Conservation (phyloP, 2,888 invertebrate genomes). For the Agonopterix subpropinquella region DNA sequence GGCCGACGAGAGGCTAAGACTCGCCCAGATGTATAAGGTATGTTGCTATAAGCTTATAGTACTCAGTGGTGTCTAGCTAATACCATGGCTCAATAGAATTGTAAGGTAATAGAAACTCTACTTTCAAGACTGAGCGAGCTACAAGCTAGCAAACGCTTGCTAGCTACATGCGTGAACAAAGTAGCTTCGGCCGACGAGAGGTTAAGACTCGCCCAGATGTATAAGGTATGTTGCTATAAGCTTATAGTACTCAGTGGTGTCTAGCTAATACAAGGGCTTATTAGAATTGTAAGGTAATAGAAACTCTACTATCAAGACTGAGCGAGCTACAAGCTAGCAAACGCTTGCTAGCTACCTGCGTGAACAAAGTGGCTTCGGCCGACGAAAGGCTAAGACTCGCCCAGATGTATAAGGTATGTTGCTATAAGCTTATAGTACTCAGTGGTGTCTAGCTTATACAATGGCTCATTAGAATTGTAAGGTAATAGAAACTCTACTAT, state of each 20-base stretch:
- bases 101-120: slow-evolving; percentile 48
- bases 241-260: too few species aligned
- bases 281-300: too few species aligned
- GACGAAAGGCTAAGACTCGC: slow-evolving; percentile 78
- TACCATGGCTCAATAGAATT: too few species aligned
- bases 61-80: too few species aligned
- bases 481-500: slow-evolving; percentile 47
- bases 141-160: slow-evolving; percentile 44
- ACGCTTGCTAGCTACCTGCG: slow-evolving; percentile 67
- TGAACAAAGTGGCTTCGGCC: slow-evolving; percentile 68
- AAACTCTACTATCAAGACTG: slow-evolving; percentile 43
- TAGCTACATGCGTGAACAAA: slow-evolving; percentile 74
- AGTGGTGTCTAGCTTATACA: too few species aligned
- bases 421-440: too few species aligned
- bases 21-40: slow-evolving; percentile 78
- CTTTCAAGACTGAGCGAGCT: slow-evolving; percentile 45
- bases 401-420: slow-evolving; percentile 71
- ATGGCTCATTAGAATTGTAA: too few species aligned
- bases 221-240: slow-evolving; percentile 51
- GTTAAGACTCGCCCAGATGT: slow-evolving; percentile 76
- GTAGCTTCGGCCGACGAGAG: slow-evolving; percentile 74
- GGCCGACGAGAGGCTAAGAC: slow-evolving; percentile 72
- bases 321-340: slow-evolving; percentile 46
- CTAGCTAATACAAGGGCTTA: too few species aligned
- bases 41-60: background rate